Evolutionary conservation across 2,888 invertebrate genomes (phyloP), one percentile per base, ranked within the genome.

Genomic region (Hyalella azteca): DNA sequence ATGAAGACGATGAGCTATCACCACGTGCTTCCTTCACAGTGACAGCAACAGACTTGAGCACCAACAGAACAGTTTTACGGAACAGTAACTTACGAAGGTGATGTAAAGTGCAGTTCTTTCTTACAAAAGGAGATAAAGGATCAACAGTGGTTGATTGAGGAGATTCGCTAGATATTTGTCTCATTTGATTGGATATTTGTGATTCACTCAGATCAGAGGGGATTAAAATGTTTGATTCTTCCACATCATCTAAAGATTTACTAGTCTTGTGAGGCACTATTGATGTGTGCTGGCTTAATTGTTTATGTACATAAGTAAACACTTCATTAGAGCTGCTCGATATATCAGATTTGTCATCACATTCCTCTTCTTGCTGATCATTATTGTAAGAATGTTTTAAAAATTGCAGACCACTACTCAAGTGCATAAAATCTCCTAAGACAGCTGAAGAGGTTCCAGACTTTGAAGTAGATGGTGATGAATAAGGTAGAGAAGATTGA

Each of bases 1-100:
- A 75, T 22, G 41, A 41, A 15, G 75, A 75, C 22, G 87, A 87
- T 0, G 90, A 90, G 26, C 94, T 94, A 88, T 95, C 95, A 83
- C 94, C 94, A 78, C 95, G 90, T 86, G 95, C 95, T 88, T 95
- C 95, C 87, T 95, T 95, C 0, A 95, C 94, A 0, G 94, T 95
- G 0, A 95, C 94, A 0, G 95, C 95, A 48, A 95, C 93, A 39
- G 95, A 94, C 89, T 96, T 96, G 3, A 96, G 88, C 77, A 95
- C 94, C 81, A 96, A 88, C n/a, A 96, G 88, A 2, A 94, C 93
- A 90, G 95, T 93, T 88, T 95, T 93, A 87, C 95, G 95, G 59
- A 96, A 88, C 87, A 95, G 91, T 2, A 94, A 93, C 87, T 92
- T 92, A 86, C 94, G 94, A 82, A 93, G 91, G 59, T 85, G 84